Evolutionary conservation across 2,888 invertebrate species (phyloP), one percentile per base, ranked within the genome.

Genomic region (Tipula helvola): DNA sequence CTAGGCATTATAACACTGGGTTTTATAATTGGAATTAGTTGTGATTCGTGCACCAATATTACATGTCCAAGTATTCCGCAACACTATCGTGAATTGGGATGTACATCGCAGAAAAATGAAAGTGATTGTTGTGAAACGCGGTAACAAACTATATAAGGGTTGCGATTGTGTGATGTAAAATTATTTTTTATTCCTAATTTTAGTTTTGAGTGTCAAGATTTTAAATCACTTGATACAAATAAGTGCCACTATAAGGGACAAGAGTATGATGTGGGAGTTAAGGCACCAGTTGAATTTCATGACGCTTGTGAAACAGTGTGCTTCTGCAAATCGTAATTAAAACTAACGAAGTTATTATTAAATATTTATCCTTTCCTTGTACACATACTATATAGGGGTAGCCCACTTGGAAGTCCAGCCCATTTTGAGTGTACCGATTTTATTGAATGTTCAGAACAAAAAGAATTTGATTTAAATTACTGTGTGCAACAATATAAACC

Each of bases 11-110:
- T 71, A 28, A 4, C 10, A 10, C 10, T 71, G 8, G 71, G 71
- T 8, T 28, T 71, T 71, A 3, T 71, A 3, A 10, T 28, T 10
- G 18, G 71, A 1, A 28, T 28, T 10, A 71, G 28, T 71, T 71
- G 71, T 71, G 28, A 71, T 71, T 10, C 10, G 28, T 85, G 84
- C 41, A 16, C 16, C 7, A 85, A 86, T 44, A n/a, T 39, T n/a
- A 86, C 52, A 13, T 86, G 86, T 5, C 86, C 86, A 12, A 57
- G 39, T 41, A 7, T 71, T 18, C 86, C 86, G 83, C 42, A 88
- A 84, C 87, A 88, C 86, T 88, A 88, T 86, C 47, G 84, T 12
- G 88, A 88, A 85, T 83, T 88, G 16, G 87, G 47, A 36, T 88
- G 88, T 85, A 86, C 16, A 86, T 87, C 88, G n/a, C 83, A 88